phyloP scores from a whole-genome alignment of 1,140 invertebrate genomes.

The Oreohelix idahoensis region DNA sequence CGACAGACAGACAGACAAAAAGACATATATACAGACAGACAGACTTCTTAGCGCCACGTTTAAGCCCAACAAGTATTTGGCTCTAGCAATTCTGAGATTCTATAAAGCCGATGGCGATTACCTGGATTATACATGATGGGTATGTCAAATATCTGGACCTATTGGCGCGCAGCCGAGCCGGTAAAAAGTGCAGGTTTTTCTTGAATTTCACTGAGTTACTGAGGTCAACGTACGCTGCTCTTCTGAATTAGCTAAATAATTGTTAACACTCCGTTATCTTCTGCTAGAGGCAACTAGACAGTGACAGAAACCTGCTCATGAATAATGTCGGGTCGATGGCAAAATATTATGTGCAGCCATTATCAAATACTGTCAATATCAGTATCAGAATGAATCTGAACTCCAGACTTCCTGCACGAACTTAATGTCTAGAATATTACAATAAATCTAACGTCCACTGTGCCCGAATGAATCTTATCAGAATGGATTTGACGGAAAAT shows the following conservation, averaged over 20 bases:
- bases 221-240: too few species aligned
- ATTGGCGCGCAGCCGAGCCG: too few species aligned
- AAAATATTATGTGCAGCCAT: background rate
- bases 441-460: background rate
- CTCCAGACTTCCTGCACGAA: background rate
- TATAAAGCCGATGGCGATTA: too few species aligned
- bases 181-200: too few species aligned
- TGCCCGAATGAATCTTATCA: background rate
- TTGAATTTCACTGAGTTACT: too few species aligned
- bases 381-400: background rate
- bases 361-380: background rate
- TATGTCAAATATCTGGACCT: too few species aligned
- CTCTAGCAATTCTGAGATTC: too few species aligned
- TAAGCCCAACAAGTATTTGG: too few species aligned
- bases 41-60: background rate
- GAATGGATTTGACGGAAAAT: too few species aligned
- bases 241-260: background rate
- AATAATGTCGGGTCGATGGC: background rate
- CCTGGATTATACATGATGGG: too few species aligned
- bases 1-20: background rate
- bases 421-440: background rate
- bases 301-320: background rate
- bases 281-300: background rate
- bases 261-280: background rate
- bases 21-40: background rate